Evolutionary conservation across 2,797 vertebrate genomes (phyloP), one percentile per base, ranked within the genome.

Genomic region (Xiphophorus birchmanni): DNA sequence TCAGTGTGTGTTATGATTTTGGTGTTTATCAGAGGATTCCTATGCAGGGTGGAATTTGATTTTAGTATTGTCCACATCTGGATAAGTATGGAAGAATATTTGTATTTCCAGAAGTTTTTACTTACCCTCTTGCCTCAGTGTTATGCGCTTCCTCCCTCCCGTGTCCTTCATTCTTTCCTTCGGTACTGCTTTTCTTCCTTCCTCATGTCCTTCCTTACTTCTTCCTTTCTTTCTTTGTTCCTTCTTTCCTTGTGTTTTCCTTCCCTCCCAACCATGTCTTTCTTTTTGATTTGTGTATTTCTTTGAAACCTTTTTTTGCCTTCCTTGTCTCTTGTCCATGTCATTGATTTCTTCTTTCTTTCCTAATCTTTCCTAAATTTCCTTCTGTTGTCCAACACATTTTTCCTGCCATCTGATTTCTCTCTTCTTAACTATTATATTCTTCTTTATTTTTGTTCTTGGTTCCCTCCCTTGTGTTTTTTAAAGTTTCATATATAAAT

Each of bases 1-100:
- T 87, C 85, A 79, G 65, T 0, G 15, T 84, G 65, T 23, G 32
- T 79, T 81, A 44, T 87, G 77, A 72, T 80, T 86, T 74, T 79
- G 63, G 71, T 60, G 56, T 83, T 80, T 83, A 2, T 1, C 69
- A 48, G 72, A 47, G 76, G 75, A 77, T 69, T 69, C 65, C 65
- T 42, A 32, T 42, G 47, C 32, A 69, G 35, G 48, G 50, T 77
- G 76, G 65, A 44, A 42, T 58, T 58, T 58, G 26, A 58, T 58
- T 58, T 58, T 29, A 58, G 12, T 23, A 2, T 26, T 13, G 11
- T 42, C 11, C 21, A 69, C 23, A 69, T 69, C 40, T 69, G 40
- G 65, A 42, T 42, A 26, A 3, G 18, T 40, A 11, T 67, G 18
- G 35, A 40, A 40, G 13, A 42, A 69, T 7, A 42, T 69, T 26